Percentiles rank a stretch among this genome's conserved stretches.
These are phyloP conservation scores for Drosophila miranda DNA, from an alignment of 1,140 invertebrate species.

Conservation along the genomic window DNA sequence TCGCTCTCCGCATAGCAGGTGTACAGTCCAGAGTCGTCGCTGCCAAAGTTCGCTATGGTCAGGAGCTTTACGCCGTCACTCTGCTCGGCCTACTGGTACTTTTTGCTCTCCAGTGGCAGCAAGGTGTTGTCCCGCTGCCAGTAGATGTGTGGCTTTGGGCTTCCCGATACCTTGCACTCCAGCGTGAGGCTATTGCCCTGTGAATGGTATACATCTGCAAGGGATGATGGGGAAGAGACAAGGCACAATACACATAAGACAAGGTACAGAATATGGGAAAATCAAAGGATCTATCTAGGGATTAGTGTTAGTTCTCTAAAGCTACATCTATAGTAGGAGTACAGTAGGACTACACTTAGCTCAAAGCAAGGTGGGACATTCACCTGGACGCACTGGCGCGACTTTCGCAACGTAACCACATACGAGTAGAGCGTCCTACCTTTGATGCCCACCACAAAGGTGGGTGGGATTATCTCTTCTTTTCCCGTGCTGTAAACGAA, in stretches of 20 bases:
- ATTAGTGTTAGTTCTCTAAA: slow-evolving; percentile 35
- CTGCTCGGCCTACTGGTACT: slow-evolving; percentile 82
- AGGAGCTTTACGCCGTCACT: slow-evolving; percentile 66
- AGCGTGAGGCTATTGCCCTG: slow-evolving; percentile 66
- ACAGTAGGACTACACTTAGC: slow-evolving; percentile 13
- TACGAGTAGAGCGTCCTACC: slow-evolving; percentile 49
- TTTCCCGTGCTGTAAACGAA: slow-evolving; percentile 75
- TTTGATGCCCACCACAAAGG: slow-evolving; percentile 80
- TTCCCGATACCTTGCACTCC: slow-evolving; percentile 80
- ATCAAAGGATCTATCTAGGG: neutral
- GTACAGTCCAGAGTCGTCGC: slow-evolving; percentile 68
- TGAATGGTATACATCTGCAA: slow-evolving; percentile 75
- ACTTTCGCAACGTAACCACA: slow-evolving; percentile 1
- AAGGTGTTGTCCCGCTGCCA: slow-evolving; percentile 91
- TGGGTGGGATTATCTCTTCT: slow-evolving; percentile 64
- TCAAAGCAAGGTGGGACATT: slow-evolving; percentile 32
- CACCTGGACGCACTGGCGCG: slow-evolving; percentile 40
- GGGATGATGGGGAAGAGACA: slow-evolving; percentile 35
- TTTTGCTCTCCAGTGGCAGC: slow-evolving; percentile 82
- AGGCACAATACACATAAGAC: slow-evolving; percentile 52
- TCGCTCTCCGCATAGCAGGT: slow-evolving; percentile 78
- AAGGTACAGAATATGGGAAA: slow-evolving; percentile 23
- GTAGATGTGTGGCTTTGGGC: slow-evolving; percentile 84
- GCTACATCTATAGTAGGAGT: slow-evolving; percentile 8
- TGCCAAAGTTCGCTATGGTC: slow-evolving; percentile 57